A percentile compares a stretch with the other conserved stretches of the same genome.
These are phyloP conservation scores for Pantherophis vulpinus DNA, from an alignment of 2,797 vertebrate species.

Conservation along the genomic window DNA sequence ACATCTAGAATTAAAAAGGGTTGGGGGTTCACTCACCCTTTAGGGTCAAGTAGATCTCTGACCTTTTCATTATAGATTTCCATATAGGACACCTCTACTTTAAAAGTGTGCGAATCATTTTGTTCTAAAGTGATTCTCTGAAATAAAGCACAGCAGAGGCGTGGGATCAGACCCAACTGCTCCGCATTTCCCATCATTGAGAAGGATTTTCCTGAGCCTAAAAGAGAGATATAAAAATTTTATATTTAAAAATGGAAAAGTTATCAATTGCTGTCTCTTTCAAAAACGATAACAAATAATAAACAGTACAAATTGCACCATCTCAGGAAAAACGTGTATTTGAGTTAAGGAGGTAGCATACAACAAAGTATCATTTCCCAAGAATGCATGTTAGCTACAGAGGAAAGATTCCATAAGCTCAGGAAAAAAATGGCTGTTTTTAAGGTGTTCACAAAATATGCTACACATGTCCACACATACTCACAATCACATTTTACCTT, in stretches of 20 bases:
- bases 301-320: neutral
- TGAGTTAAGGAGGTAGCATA: neutral
- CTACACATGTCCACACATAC: neutral
- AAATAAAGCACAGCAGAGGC: conserved; percentile 95
- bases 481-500: neutral
- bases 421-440: neutral
- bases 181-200: conserved; percentile 98
- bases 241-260: neutral
- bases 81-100: conserved; percentile 98
- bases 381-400: neutral
- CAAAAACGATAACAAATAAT: neutral
- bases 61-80: conserved; percentile 99
- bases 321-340: neutral
- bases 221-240: conserved; percentile 44
- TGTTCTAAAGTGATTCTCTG: conserved; percentile 87
- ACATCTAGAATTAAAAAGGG: neutral
- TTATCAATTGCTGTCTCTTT: neutral
- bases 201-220: conserved; percentile 98
- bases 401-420: neutral
- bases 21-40: conserved; percentile 82
- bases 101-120: conserved; percentile 88
- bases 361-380: neutral
- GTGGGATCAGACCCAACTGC: conserved; percentile 93
- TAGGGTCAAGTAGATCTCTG: conserved; percentile 94
- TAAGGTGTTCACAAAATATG: neutral